phyloP scores from a whole-genome alignment of 2,888 invertebrate species.

The Agriopis leucophaearia region DNA sequence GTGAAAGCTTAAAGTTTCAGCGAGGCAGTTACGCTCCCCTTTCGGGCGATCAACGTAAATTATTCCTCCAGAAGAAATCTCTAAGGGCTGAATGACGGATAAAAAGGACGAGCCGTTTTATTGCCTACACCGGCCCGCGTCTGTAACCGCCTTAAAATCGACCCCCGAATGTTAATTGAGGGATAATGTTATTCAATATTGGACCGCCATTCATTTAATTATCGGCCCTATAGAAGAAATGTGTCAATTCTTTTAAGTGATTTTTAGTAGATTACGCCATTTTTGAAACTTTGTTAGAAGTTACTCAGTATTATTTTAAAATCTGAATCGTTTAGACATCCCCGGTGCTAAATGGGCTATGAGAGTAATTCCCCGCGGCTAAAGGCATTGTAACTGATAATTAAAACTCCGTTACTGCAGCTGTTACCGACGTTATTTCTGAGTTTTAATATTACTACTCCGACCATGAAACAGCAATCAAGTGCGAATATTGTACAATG shows the following conservation, averaged over 20 bases:
- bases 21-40: conserved; percentile 84
- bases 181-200: conserved; percentile 82
- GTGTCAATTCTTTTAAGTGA: conserved; percentile 43
- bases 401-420: conserved; percentile 82
- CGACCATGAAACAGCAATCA: conserved; percentile 67
- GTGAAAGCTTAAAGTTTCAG: conserved; percentile 86
- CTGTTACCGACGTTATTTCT: conserved; percentile 78
- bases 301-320: conserved; percentile 61
- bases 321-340: conserved; percentile 73
- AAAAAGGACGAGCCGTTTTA: conserved; percentile 84
- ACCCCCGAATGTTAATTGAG: conserved; percentile 80
- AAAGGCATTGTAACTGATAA: conserved; percentile 83
- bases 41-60: conserved; percentile 85
- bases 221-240: conserved; percentile 54
- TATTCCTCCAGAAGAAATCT: conserved; percentile 85
- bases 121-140: conserved; percentile 78
- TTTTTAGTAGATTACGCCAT: conserved; percentile 22
- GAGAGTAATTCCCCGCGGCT: conserved; percentile 77
- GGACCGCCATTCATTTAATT: conserved; percentile 73
- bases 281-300: conserved; percentile 48
- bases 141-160: conserved; percentile 78
- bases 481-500: conserved; percentile 60
- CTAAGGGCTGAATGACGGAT: conserved; percentile 85
- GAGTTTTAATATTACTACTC: conserved; percentile 72
- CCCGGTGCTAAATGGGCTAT: conserved; percentile 77